Evolutionary conservation across 2,888 invertebrate species (phyloP), one percentile per base, ranked within the genome.

Genomic region (Coleophora flavipennella): DNA sequence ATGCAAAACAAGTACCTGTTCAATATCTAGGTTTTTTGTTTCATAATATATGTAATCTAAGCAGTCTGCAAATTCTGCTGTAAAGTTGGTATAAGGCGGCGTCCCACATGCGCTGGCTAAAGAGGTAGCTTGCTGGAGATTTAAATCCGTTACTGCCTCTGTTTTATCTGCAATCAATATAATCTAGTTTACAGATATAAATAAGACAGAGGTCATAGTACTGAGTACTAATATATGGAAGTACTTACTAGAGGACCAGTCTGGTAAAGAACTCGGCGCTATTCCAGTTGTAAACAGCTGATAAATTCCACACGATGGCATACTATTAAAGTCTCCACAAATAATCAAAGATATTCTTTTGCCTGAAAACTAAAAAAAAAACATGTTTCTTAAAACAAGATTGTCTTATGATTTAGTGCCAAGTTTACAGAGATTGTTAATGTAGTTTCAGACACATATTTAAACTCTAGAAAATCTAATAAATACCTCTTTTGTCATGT

Each of bases 291-390:
- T 93, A 72, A 93, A 90, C 38, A 95, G 80, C 59, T 91, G 87
- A 70, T 91, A 94, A 55, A 96, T 89, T 0, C 94, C 95, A 66
- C 91, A 92, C 38, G 91, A 89, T 0, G 96, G 96, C 1, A 89
- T 88, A 67, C 94, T 95, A 66, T 98, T 98, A 58, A 97, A 96
- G 70, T 98, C 98, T 0, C 98, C 98, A 73, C 95, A 94, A 51
- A 96, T 88, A 40, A 97, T 69, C 1, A 95, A 59, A 1, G 91
- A 89, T 25, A 93, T 79, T 39, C 68, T 65, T 50, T 74, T 73
- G 35, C 57, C 57, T 43, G 70, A 63, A 57, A 62, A 57, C 75
- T 76, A 51, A 39, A 41, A 45, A n/a, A 39, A 20, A 20, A 34
- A 34, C 26, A 26, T 8, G 25, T 26, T 20, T 20, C n/a, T 20